Conservation (phyloP, 2,113 vertebrate genomes). For the Gymnarchus niloticus region DNA sequence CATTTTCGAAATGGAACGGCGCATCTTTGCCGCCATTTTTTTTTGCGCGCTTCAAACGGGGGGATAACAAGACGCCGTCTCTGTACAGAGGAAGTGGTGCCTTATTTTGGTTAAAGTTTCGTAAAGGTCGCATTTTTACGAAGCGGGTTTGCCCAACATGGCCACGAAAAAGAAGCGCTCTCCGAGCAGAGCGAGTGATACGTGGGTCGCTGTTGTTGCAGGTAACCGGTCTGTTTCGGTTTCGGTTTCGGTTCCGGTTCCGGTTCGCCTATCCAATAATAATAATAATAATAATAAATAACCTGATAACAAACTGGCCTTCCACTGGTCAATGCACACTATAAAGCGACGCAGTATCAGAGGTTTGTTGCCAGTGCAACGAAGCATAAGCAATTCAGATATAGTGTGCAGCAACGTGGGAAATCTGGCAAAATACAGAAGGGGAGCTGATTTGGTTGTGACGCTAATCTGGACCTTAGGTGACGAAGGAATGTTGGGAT, state of each 20-base stretch:
- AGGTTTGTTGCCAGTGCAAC: neutral
- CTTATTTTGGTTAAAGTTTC: neutral
- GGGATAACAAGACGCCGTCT: neutral
- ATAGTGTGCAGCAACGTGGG: neutral
- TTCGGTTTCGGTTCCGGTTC: neutral
- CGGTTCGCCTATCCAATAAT: neutral
- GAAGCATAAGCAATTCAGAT: neutral
- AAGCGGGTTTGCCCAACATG: slow-evolving; percentile 41
- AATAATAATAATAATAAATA: neutral
- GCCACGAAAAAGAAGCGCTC: slow-evolving; percentile 59
- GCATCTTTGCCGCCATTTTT: slow-evolving; percentile 39
- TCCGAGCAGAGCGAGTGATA: slow-evolving; percentile 42
- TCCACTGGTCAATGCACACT: neutral
- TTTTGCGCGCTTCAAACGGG: neutral
- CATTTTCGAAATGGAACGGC: neutral
- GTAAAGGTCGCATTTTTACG: neutral
- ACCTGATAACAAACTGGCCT: neutral
- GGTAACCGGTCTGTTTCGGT: slow-evolving; percentile 30
- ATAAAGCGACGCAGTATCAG: neutral
- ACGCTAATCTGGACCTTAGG: neutral
- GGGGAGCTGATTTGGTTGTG: neutral
- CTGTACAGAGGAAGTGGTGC: neutral
- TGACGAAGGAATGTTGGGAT: neutral
- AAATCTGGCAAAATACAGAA: neutral
- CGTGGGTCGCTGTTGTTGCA: slow-evolving; percentile 64